phyloP scores from a whole-genome alignment of 1,140 invertebrate species.

The Pogonognathellus flavescens region DNA sequence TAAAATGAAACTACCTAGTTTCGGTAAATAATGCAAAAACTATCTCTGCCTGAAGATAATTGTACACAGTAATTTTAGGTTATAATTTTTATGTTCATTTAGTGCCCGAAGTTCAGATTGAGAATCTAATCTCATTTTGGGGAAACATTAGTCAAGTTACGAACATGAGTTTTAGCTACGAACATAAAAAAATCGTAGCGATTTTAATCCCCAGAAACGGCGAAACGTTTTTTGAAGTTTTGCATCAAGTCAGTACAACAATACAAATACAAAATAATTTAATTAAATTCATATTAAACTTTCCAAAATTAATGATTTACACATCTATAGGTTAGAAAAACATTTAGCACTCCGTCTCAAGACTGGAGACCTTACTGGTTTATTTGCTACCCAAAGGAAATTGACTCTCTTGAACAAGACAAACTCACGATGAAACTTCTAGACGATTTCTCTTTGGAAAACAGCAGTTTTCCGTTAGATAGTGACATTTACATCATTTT shows the following conservation, averaged over 20 bases:
- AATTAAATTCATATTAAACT: background rate
- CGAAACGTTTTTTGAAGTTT: background rate
- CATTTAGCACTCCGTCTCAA: background rate
- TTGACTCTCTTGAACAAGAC: background rate
- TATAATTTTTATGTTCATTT: background rate
- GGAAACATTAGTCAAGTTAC: background rate
- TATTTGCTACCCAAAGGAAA: slow-evolving; percentile 18
- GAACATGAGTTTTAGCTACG: background rate
- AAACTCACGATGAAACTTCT: background rate
- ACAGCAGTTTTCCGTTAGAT: background rate
- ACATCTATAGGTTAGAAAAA: background rate
- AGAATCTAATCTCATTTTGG: background rate
- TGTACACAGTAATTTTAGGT: background rate
- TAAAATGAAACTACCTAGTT: too few species aligned
- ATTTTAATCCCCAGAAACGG: background rate
- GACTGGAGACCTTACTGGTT: slow-evolving; percentile 29
- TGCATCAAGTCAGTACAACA: slow-evolving; percentile 3
- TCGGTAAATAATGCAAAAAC: background rate
- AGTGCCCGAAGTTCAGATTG: background rate
- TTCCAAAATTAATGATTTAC: background rate
- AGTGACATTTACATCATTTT: slow-evolving; percentile 15
- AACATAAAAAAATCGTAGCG: background rate
- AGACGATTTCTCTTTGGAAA: background rate
- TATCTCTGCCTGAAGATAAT: background rate
- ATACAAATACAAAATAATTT: too few species aligned